Base-by-base conservation (phyloP, 2,797 vertebrate genomes). In the Dromococcyx pavoninus region DNA sequence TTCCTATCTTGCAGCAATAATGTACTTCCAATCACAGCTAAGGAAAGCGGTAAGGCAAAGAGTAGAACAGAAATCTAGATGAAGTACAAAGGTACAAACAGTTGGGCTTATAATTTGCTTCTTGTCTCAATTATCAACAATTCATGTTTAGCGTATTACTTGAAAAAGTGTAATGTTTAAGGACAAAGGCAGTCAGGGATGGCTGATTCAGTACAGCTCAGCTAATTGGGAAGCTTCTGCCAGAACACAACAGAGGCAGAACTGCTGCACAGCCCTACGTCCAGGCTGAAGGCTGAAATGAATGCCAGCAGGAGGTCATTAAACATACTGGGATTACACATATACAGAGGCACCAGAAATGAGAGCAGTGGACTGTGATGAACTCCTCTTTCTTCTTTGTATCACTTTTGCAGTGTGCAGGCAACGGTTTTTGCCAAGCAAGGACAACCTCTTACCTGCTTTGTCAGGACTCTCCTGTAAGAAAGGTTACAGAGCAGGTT, bases 31-130 rank as follows among this genome's bases (percentile, higher is more conserved):
- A 73, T 73, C 90, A 90, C n/a, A 90, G 32, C 19, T 39, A 70
- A 89, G 56, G 48, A 87, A 84, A 7, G 10, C 61, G 53, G 33
- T 65, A 53, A 74, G 65, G 54, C 37, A 86, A 84, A 89, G 30
- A 80, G 66, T n/a, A 89, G 50, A 94, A 81, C 15, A 75, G 83
- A 91, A 91, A 84, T 61, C 28, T 78, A 84, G 94, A 78, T 16
- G 7, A 16, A 46, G 14, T 33, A 69, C 5, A n/a, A 74, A 16
- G 46, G 14, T 33, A 69, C 5, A n/a, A 74, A 91, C 88, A 93
- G 85, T 39, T 41, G 0, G 8, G 41, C 84, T 64, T 79, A 82
- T 87, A 91, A 91, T 85, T 88, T 66, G 5, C 53, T 89, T 93
- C 44, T 71, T 9, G 1, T 73, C 56, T 90, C 84, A 82, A 32